phyloP scores from a whole-genome alignment of 2,797 vertebrate species.

The Chaunax sp. region DNA sequence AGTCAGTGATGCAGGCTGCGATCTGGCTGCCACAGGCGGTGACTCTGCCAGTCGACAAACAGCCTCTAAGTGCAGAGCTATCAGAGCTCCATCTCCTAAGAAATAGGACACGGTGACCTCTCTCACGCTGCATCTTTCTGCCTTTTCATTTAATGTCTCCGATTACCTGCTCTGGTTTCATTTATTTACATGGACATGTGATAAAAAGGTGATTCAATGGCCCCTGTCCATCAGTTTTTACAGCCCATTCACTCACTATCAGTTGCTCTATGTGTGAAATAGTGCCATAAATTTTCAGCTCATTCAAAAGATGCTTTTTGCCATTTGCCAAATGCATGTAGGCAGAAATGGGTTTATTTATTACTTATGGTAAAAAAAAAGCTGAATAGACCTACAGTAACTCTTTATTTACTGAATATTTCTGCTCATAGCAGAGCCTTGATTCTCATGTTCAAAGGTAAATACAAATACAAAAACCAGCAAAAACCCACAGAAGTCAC shows the following conservation, averaged over 20 bases:
- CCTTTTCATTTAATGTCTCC: slow-evolving; percentile 43
- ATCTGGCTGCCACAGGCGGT: slow-evolving; percentile 17
- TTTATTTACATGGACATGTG: slow-evolving; percentile 47
- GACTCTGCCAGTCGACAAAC: slow-evolving; percentile 34
- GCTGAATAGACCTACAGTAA: not conserved
- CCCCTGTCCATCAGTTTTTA: slow-evolving; percentile 35
- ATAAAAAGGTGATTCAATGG: slow-evolving; percentile 40
- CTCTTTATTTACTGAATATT: not conserved
- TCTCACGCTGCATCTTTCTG: slow-evolving; percentile 18
- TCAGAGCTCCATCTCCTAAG: slow-evolving; percentile 49
- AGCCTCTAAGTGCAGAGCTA: slow-evolving; percentile 46
- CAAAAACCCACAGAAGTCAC: too few species aligned
- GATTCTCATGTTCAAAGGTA: too few species aligned
- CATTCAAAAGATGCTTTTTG: slow-evolving; percentile 21
- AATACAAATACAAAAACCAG: too few species aligned
- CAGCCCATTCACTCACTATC: slow-evolving; percentile 21
- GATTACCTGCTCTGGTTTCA: slow-evolving; percentile 45
- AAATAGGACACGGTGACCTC: slow-evolving; percentile 60
- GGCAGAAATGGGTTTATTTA: not conserved
- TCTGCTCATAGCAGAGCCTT: not conserved
- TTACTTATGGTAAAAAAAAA: slow-evolving; percentile 9
- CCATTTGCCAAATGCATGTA: slow-evolving; percentile 15
- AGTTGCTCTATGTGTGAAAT: slow-evolving; percentile 31
- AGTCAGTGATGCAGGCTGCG: slow-evolving; percentile 15
- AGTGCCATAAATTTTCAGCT: not conserved